Percentiles rank a stretch among this genome's conserved stretches.
phyloP scores from a whole-genome alignment of 1,140 invertebrate species.

The Bursaphelenchus mucronatus region DNA sequence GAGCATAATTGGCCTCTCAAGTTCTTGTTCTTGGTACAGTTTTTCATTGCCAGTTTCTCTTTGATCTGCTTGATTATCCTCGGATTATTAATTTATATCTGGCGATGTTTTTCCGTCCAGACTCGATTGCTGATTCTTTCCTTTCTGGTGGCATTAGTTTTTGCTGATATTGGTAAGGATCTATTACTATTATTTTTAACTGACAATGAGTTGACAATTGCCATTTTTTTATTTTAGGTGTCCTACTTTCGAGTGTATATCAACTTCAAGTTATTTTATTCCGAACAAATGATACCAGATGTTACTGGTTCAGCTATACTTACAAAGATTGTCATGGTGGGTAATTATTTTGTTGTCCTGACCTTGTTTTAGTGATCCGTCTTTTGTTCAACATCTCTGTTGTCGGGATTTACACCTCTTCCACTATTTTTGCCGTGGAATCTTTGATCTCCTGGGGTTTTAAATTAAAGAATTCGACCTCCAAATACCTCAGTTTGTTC shows the following conservation, averaged over 20 bases:
- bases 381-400: conserved; percentile 32
- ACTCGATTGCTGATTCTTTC: conserved; percentile 19
- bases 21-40: conserved; percentile 22
- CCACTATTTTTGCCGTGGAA: conserved; percentile 28
- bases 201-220: too few relatives aligned
- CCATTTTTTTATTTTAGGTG: conserved; percentile 20
- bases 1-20: conserved; percentile 6
- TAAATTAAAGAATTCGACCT: too few relatives aligned
- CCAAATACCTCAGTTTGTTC: too few relatives aligned
- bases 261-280: conserved; percentile 35
- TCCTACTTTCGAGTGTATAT: conserved; percentile 29
- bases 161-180: conserved; percentile 34
- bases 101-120: conserved; percentile 14
- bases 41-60: conserved; percentile 24
- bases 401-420: conserved; percentile 25
- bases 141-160: conserved; percentile 23
- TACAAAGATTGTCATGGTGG: conserved; percentile 25
- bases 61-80: conserved; percentile 28
- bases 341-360: background rate
- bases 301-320: conserved; percentile 36
- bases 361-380: conserved; percentile 18
- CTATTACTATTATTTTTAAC: conserved; percentile 14
- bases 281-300: conserved; percentile 17
- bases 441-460: background rate
- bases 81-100: conserved; percentile 10